Base-by-base conservation (phyloP, 2,797 vertebrate genomes). In the Pangasius djambal region DNA sequence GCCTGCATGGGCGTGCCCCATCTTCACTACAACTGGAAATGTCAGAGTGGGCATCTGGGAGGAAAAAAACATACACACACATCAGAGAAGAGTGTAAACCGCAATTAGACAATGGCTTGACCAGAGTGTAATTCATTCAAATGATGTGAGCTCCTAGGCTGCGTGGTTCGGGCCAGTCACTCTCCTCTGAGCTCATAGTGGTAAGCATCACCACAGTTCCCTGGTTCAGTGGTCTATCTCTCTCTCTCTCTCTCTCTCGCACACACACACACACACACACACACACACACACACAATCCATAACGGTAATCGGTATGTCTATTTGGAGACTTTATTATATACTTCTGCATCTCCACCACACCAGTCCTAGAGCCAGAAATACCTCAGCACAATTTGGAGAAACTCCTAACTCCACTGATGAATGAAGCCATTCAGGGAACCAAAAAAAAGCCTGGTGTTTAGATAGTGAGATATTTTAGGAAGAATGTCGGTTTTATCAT, bases 1-100 rank as follows among this genome's bases (percentile, higher is more conserved):
- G 91, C 98, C 98, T 0, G 98, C 96, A 74, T 99, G 95, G 89
- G 98, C 98, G 37, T 99, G 98, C 40, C 98, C 98, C 95, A 99
- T 96, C 94, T 99, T 99, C 91, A 99, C 96, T 87, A 99, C 98
- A 92, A 98, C 96, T 0, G 98, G 98, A 89, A 97, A 98, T 86
- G 95, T 94, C 0, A 97, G 96, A 63, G 95, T 95, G 70, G 97
- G 94, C 79, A 97, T 91, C 98, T 99, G 70, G 0, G 37, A 25
- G 34, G 52, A 40, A 75, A 87, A 55, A 70, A 13, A 52, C 52
- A 86, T 16, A 86, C 34, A 74, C 65, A 86, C 44, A 75, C 31
- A 86, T 79, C 16, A 86, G 63, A 88, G 22, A 34, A 88, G 6
- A 86, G 77, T n/a, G 85, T 88, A 9, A 91, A 10, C 81, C 16